Conservation (phyloP, 2,888 invertebrate genomes). For the Cephalotes varians region DNA sequence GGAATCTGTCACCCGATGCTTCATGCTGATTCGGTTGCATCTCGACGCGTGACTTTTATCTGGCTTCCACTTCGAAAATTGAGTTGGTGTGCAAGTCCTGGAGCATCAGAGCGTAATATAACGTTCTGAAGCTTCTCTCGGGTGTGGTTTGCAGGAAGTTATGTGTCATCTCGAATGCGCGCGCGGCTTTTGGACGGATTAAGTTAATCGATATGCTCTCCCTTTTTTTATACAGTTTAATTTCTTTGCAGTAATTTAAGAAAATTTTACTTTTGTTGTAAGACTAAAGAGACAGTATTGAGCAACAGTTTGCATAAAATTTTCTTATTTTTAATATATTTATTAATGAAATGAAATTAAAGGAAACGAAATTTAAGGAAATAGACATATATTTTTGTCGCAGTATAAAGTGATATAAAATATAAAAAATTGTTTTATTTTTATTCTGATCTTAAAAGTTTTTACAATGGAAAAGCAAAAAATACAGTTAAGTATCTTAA, state of each 20-base stretch:
- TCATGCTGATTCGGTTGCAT: slow-evolving; percentile 40
- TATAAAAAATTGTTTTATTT: neutral
- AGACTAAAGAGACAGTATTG: neutral
- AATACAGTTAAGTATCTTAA: neutral
- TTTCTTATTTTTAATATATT: neutral
- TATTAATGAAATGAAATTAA: neutral
- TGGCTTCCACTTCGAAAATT: slow-evolving; percentile 60
- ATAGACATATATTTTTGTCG: neutral
- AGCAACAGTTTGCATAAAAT: neutral
- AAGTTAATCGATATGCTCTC: slow-evolving; percentile 25
- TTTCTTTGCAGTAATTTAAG: neutral
- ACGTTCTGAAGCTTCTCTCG: slow-evolving; percentile 36
- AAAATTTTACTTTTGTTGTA: slow-evolving; percentile 8
- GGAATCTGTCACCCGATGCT: slow-evolving; percentile 17
- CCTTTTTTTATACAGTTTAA: neutral
- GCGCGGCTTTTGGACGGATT: slow-evolving; percentile 29
- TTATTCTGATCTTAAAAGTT: neutral
- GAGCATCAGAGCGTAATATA: slow-evolving; percentile 47
- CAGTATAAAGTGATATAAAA: neutral
- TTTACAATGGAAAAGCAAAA: neutral
- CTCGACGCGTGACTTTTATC: slow-evolving; percentile 57
- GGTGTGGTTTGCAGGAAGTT: slow-evolving; percentile 44
- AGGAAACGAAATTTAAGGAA: neutral
- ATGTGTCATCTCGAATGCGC: slow-evolving; percentile 46
- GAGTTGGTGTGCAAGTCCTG: slow-evolving; percentile 46